These are phyloP conservation scores for Dipodomys merriami DNA, from an alignment of 2,113 vertebrate species.

Conservation along the genomic window DNA sequence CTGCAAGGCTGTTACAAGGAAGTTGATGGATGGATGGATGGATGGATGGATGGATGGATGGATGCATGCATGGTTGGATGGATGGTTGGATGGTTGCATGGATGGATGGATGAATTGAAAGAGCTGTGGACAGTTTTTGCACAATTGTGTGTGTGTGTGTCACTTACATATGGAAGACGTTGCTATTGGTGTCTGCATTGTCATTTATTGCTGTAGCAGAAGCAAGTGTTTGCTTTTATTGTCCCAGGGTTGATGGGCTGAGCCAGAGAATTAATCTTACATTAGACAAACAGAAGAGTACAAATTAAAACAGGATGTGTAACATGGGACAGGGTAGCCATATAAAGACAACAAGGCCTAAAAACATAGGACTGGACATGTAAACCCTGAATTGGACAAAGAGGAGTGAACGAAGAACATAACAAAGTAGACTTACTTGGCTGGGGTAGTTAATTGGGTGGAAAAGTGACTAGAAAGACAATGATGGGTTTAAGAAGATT, in stretches of 20 bases:
- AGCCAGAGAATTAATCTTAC: neutral
- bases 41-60: neutral
- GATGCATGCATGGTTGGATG: neutral
- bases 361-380: neutral
- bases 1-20: neutral
- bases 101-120: neutral
- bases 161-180: neutral
- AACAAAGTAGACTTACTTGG: neutral
- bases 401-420: neutral
- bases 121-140: neutral
- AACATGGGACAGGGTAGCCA: neutral
- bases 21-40: neutral
- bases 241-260: neutral
- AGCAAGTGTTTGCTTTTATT: neutral
- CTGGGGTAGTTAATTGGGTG: neutral
- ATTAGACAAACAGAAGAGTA: neutral
- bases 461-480: neutral
- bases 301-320: neutral
- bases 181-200: neutral
- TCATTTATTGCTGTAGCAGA: neutral
- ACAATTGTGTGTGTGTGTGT: neutral
- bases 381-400: neutral
- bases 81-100: neutral
- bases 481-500: neutral
- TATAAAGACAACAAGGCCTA: neutral